A percentile compares a stretch with the other conserved stretches of the same genome.
Conservation (phyloP, 2,888 invertebrate genomes). For the Tinea trinotella region DNA sequence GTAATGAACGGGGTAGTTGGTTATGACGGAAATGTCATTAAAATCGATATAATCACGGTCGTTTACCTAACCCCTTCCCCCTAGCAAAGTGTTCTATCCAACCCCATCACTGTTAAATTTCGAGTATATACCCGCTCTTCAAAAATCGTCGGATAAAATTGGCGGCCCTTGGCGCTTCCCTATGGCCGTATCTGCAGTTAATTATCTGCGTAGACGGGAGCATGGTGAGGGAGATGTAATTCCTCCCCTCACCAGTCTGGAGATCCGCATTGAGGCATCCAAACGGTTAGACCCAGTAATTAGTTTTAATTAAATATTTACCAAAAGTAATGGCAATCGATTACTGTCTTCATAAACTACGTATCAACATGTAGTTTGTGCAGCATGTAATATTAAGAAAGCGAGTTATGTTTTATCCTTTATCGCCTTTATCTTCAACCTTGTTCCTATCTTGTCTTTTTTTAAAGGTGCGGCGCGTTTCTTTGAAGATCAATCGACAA, state of each 20-base stretch:
- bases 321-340: background rate
- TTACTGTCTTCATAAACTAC: background rate
- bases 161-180: constrained; percentile 46
- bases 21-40: constrained; percentile 24
- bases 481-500: no score
- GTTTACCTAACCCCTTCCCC: constrained; percentile 46
- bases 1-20: background rate
- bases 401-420: no score
- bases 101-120: constrained; percentile 47
- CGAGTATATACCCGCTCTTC: constrained; percentile 44
- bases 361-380: background rate
- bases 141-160: constrained; percentile 63
- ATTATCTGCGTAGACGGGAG: constrained; percentile 58
- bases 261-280: constrained; percentile 46
- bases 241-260: constrained; percentile 44
- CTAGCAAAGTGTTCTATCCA: constrained; percentile 51
- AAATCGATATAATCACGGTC: constrained; percentile 66
- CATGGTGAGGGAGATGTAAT: constrained; percentile 48
- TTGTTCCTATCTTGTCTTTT: no score
- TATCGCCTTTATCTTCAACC: no score
- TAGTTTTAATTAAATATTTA: constrained; percentile 53
- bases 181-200: constrained; percentile 62
- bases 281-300: constrained; percentile 52
- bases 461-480: no score
- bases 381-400: no score